Percentiles rank a stretch among this genome's conserved stretches.
Evolutionary conservation across 92 coral and sea anemone species (phyloP).

Genomic region (Zoanthus sociatus): DNA sequence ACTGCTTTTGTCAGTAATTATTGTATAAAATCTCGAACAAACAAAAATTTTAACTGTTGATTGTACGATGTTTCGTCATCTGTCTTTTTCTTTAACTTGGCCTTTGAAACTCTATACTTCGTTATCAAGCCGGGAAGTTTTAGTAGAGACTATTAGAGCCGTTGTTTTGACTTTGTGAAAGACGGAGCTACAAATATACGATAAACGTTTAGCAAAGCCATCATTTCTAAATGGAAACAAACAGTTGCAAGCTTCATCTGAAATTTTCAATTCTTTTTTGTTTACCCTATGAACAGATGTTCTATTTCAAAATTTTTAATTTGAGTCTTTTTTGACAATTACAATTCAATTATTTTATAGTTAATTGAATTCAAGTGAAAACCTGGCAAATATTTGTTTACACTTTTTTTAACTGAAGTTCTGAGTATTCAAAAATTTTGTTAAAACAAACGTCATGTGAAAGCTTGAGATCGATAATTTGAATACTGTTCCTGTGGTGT

Average conservation of each 20-base stretch:
- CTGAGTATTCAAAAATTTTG: too few species aligned
- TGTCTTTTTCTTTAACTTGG: background rate
- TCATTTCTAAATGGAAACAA: background rate
- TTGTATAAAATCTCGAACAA: too few species aligned
- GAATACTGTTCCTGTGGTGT: too few species aligned
- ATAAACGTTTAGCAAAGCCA: background rate
- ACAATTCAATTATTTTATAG: background rate
- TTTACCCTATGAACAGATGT: background rate
- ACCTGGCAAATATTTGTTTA: too few species aligned
- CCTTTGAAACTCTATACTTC: slow-evolving; percentile 13
- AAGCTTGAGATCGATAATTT: too few species aligned
- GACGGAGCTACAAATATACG: background rate
- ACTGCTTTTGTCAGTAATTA: too few species aligned
- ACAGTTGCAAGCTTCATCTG: background rate
- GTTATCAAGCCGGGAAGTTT: background rate
- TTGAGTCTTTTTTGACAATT: background rate
- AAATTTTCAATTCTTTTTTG: background rate
- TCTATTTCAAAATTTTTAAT: background rate
- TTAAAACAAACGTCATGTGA: too few species aligned
- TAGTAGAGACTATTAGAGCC: background rate
- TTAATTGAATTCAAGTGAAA: too few species aligned
- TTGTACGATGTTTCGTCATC: too few species aligned
- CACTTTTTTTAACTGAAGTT: too few species aligned
- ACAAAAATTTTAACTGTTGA: too few species aligned
- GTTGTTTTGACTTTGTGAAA: background rate